Conservation (phyloP, 2,888 invertebrate genomes). For the Platycheirus albimanus region DNA sequence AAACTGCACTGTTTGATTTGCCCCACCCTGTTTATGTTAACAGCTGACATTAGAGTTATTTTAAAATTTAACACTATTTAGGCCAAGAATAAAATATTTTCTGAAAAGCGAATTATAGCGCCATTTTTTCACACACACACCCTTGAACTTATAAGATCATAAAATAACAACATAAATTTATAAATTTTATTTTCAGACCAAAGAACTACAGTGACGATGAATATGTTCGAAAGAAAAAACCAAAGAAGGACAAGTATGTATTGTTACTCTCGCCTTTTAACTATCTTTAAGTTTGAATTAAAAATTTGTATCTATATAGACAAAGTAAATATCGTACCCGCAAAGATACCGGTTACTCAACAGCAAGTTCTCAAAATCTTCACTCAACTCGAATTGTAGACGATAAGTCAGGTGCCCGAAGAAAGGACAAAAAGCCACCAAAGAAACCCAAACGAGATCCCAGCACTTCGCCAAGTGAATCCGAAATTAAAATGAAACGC, state of each 20-base stretch:
- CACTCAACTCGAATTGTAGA: constrained; percentile 79
- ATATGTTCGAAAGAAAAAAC: constrained; percentile 78
- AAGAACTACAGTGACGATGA: constrained; percentile 80
- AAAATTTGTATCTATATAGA: constrained; percentile 15
- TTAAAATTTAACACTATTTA: too few relatives aligned
- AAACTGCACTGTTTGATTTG: too few relatives aligned
- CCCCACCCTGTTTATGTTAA: too few relatives aligned
- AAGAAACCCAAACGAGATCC: constrained; percentile 79
- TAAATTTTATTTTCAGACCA: constrained; percentile 74
- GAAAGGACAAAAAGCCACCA: constrained; percentile 80
- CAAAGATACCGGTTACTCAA: constrained; percentile 88
- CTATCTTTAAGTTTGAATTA: background rate
- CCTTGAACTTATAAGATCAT: too few relatives aligned
- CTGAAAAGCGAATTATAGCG: too few relatives aligned
- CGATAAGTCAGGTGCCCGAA: constrained; percentile 76
- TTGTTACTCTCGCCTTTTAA: too few relatives aligned
- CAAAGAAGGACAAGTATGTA: constrained; percentile 79
- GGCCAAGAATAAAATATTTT: too few relatives aligned
- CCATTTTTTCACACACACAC: too few relatives aligned
- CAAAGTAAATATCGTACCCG: constrained; percentile 79
- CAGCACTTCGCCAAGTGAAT: constrained; percentile 79
- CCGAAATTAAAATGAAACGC: constrained; percentile 79
- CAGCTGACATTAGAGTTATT: too few relatives aligned
- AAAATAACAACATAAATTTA: too few relatives aligned
- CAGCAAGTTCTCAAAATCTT: constrained; percentile 86